phyloP scores from a whole-genome alignment of 2,888 invertebrate genomes.

The Chloroclystis v-ata region DNA sequence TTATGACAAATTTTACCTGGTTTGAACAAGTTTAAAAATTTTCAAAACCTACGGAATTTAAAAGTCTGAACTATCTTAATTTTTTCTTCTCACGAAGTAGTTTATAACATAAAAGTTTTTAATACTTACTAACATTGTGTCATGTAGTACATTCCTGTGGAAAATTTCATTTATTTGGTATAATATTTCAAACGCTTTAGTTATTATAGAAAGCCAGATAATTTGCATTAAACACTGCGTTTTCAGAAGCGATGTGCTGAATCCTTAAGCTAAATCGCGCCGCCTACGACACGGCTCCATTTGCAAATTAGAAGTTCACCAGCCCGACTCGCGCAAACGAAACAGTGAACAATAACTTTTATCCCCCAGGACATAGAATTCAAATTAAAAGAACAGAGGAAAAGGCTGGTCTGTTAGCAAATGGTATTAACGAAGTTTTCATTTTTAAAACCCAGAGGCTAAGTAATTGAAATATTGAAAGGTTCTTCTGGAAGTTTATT shows the following conservation, averaged over 20 bases:
- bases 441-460: constrained; percentile 33
- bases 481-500: background rate
- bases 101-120: too few species aligned
- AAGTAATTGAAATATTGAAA: constrained; percentile 37
- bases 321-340: constrained; percentile 32
- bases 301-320: constrained; percentile 65
- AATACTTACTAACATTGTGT: too few species aligned
- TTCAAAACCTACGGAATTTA: background rate
- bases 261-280: constrained; percentile 70
- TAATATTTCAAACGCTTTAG: too few species aligned
- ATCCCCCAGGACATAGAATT: constrained; percentile 18
- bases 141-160: too few species aligned
- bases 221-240: constrained; percentile 40
- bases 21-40: background rate
- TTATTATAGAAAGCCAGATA: constrained; percentile 27
- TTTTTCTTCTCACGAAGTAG: too few species aligned
- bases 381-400: background rate
- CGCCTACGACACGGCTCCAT: constrained; percentile 71
- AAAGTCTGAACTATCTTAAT: too few species aligned
- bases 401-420: constrained; percentile 32
- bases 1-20: too few species aligned
- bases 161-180: too few species aligned
- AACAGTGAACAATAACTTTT: constrained; percentile 31
- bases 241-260: constrained; percentile 50
- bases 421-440: constrained; percentile 40